Base-by-base conservation (phyloP, 2,113 vertebrate species). In the Orthonyx spaldingii region DNA sequence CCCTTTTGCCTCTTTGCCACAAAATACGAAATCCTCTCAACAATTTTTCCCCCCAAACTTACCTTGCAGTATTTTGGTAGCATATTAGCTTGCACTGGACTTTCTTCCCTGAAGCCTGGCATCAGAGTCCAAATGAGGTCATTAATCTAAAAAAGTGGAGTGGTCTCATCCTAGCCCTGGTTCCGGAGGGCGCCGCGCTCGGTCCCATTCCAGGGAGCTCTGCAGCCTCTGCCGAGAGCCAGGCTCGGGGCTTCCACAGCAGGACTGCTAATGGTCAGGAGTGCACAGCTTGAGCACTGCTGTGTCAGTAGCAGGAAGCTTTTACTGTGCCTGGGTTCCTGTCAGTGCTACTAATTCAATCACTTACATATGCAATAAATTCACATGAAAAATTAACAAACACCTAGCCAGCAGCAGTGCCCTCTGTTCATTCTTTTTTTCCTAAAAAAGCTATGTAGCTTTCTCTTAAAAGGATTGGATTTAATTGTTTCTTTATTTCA, bases 51-150 rank as follows among this genome's bases (percentile, higher is more conserved):
- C 2, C 66, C 14, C 0, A 53, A 72, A 92, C 97, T 97, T 97
- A 97, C 97, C 97, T 97, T 97, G 90, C 96, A 95, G 72, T 97
- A 97, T 96, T 97, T 97, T 88, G 97, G 97, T 91, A 97, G 96
- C 97, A 97, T 96, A 95, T 47, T 93, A 90, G 32, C 84, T 88
- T 44, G 35, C 69, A 79, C 71, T 94, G 88, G 96, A 63, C 94
- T 71, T 90, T 78, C 93, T 71, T 44, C 65, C 69, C 90, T 66
- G 82, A 71, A 93, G 70, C 65, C 61, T 87, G 92, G 92, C 90
- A 90, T 96, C 90, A 91, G 44, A 69, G 83, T 93, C 88, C 91
- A 66, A 90, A 89, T 61, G 76, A 92, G 59, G 65, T 79, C 47
- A 63, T 92, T 87, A 89, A 44, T 76, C 35, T 83, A 90, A 66